Base-by-base conservation (phyloP, 1,140 invertebrate species). In the Maniola jurtina region DNA sequence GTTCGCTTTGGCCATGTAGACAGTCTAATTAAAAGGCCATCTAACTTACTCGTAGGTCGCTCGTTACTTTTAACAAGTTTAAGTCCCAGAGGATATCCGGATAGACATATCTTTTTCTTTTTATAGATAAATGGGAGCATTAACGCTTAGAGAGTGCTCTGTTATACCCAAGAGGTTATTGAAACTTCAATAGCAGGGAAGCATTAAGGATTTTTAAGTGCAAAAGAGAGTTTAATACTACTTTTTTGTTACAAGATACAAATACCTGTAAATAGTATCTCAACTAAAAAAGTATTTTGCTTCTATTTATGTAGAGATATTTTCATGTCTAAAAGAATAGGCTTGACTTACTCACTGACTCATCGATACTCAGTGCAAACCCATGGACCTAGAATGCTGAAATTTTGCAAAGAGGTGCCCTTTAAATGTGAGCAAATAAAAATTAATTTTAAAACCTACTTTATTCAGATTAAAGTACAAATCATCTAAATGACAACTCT, bases 61-160 rank as follows among this genome's bases (percentile, higher is more conserved):
- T 52, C 48, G 14, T 52, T 52, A 25, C 48, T 52, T 52, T 52
- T 52, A 52, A 52, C 16, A 52, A 52, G 48, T 52, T 52, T 14
- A 14, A 52, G 16, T 52, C 48, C 8, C 48, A 25, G 16, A 15
- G 48, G 14, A 52, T 8, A 52, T 15, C 48, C 48, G 15, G 7
- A 52, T 15, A 52, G 48, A 25, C 48, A 52, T 52, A 52, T 52
- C 7, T 7, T 52, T 52, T 16, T 52, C 15, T 25, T 52, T 52
- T 52, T 52, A 25, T 52, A 52, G 48, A 52, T 52, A 52, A 52
- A 52, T 52, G 48, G 14, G 15, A 52, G 48, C 48, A 52, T 52
- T 52, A 25, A 52, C 14, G 48, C 48, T 52, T 13, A 52, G 48
- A 52, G 48, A 52, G 48, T 52, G 25, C 48, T 52, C 16, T 7